Evolutionary conservation across 2,797 vertebrate genomes (phyloP).

Genomic region (Balearica regulorum): DNA sequence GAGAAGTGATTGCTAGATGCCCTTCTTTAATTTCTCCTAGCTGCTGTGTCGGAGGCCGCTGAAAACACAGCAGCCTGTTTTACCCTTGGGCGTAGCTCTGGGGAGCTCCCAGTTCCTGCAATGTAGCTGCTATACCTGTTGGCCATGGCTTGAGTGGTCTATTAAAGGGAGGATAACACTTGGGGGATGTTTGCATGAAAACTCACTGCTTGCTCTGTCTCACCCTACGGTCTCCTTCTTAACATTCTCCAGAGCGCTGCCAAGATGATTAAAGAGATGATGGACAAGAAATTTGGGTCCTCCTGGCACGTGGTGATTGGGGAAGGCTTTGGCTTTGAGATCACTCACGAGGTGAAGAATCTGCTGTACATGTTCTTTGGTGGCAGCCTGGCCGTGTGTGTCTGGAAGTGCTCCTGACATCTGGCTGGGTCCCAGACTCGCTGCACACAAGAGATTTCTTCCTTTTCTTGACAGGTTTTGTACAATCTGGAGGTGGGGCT

Average conservation of each 20-base stretch:
- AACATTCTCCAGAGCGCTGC: conserved; percentile 75
- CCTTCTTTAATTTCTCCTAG: background rate
- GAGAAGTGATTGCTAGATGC: background rate
- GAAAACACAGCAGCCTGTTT: background rate
- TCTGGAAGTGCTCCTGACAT: conserved; percentile 95
- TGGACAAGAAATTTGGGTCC: conserved; percentile 99
- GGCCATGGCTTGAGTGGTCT: background rate
- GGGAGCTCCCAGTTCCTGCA: background rate
- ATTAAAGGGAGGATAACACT: background rate
- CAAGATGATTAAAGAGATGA: conserved; percentile 99
- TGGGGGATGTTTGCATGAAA: background rate
- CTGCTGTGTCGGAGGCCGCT: background rate
- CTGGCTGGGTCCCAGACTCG: background rate
- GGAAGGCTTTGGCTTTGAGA: conserved; percentile 96
- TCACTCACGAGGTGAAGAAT: conserved; percentile 96
- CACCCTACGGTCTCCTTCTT: background rate
- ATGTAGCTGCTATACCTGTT: background rate
- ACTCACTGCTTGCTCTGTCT: background rate
- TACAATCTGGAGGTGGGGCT: conserved; percentile 56
- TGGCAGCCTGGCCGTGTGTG: conserved; percentile 92
- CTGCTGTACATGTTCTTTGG: conserved; percentile 98
- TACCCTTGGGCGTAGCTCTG: background rate
- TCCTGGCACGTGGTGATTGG: conserved; percentile 99
- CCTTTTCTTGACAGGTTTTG: conserved; percentile 11
- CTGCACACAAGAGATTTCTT: background rate